Conservation (phyloP, 2,888 invertebrate genomes). For the Phyto melanocephala region DNA sequence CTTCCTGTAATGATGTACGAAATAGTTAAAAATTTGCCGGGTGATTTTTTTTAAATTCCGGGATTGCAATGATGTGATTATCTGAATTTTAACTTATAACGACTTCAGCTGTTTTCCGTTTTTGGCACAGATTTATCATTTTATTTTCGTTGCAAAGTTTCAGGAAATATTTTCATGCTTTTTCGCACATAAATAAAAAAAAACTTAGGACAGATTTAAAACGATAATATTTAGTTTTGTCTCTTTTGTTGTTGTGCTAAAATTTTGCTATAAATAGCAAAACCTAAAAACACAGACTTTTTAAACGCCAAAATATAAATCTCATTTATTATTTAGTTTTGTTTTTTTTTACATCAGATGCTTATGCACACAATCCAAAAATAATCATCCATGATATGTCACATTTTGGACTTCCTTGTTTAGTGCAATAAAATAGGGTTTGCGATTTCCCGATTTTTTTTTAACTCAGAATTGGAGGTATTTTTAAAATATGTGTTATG, state of each 20-base stretch:
- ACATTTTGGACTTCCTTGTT: slow-evolving; percentile 65
- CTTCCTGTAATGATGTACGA: too few relatives aligned
- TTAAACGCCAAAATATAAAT: slow-evolving; percentile 49
- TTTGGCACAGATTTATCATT: slow-evolving; percentile 39
- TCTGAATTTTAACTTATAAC: too few relatives aligned
- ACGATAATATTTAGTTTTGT: not conserved
- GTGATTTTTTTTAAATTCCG: too few relatives aligned
- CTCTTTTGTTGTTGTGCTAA: not conserved
- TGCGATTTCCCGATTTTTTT: too few relatives aligned
- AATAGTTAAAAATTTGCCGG: too few relatives aligned
- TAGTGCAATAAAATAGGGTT: not conserved
- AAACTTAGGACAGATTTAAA: not conserved
- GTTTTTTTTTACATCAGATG: not conserved
- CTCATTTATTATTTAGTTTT: slow-evolving; percentile 36
- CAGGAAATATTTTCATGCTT: slow-evolving; percentile 45
- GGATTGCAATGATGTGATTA: too few relatives aligned
- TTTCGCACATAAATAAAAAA: slow-evolving; percentile 38
- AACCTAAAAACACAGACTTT: slow-evolving; percentile 56
- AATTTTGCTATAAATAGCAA: slow-evolving; percentile 31
- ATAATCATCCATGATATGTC: slow-evolving; percentile 60
- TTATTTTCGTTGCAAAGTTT: not conserved
- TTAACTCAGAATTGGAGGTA: too few relatives aligned
- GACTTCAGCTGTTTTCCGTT: too few relatives aligned
- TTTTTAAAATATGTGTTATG: too few relatives aligned
- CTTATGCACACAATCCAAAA: slow-evolving; percentile 29